A percentile compares a stretch with the other conserved stretches of the same genome.
Evolutionary conservation across 2,113 vertebrate species (phyloP).

Genomic region (Phalacrocorax aristotelis): DNA sequence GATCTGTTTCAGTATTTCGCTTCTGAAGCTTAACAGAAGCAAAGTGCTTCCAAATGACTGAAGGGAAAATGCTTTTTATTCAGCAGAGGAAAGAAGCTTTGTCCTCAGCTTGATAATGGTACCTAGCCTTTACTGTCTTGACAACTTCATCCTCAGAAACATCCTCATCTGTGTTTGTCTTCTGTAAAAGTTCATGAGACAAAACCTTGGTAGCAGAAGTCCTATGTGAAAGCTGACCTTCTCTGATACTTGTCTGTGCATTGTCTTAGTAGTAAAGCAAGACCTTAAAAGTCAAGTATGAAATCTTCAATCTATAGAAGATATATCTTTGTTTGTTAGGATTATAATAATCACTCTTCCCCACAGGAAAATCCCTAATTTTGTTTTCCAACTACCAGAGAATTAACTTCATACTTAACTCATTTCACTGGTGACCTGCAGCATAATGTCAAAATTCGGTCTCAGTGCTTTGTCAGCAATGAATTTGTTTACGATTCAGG

Average conservation of each 20-base stretch:
- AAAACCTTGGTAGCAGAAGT: not conserved
- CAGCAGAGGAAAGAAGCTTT: not conserved
- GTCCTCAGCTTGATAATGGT: not conserved
- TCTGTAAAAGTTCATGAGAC: not conserved
- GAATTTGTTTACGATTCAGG: slow-evolving; percentile 10
- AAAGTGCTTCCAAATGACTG: not conserved
- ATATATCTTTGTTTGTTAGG: not conserved
- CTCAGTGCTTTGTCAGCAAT: slow-evolving; percentile 37
- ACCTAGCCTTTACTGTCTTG: not conserved
- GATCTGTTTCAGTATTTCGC: slow-evolving; percentile 16
- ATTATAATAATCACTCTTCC: not conserved
- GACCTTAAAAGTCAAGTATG: not conserved
- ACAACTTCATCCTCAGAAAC: not conserved
- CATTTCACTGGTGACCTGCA: not conserved
- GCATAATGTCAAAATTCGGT: not conserved
- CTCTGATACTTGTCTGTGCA: not conserved
- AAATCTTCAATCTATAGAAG: not conserved
- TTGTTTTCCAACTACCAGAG: not conserved
- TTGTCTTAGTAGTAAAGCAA: not conserved
- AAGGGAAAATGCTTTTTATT: not conserved
- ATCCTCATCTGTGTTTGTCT: not conserved
- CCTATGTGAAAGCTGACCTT: not conserved
- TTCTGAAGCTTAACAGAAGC: not conserved
- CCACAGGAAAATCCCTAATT: not conserved
- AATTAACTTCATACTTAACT: not conserved